Base-by-base conservation (phyloP, 2,888 invertebrate species). In the Zhuqinia jingwanae region DNA sequence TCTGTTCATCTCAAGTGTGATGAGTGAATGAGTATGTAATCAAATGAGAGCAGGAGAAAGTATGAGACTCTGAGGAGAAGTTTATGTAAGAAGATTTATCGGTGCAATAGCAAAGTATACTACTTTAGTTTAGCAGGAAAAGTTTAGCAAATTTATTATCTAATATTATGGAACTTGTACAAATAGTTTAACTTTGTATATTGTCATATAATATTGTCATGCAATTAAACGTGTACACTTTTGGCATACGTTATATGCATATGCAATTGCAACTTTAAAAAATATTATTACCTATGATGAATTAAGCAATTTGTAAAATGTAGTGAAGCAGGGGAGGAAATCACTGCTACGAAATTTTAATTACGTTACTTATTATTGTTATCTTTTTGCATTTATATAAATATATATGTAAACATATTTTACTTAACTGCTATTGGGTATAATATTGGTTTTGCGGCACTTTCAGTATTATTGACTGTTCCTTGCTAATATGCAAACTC, bases 21-120 rank as follows among this genome's bases (percentile, higher is more conserved):
- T 36, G 70, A 81, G 36, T 77, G 20, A 77, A 56, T 68, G 81
- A 42, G 68, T 82, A 36, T 82, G 6, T 53, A 70, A 77, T 87
- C 85, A 88, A 88, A 87, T 88, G 88, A 88, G 88, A 88, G 88
- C 88, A 88, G 87, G 88, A 79, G 20, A 80, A 60, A 60, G 68
- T 73, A 73, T 85, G 73, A 68, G 76, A 75, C 36, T 79, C 27
- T 42, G 20, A n/a, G 3, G 20, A 10, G 17, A 53, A 15, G 1
- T 53, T n/a, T n/a, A 30, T 27, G 15, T 17, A 8, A 77, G 36
- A n/a, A n/a, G n/a, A 25, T 22, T 25, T 22, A 6, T 58, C 53
- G 17, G 53, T 13, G 2, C 53, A 20, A 20, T 58, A 22, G 11
- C 25, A 27, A 60, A 60, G n/a, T n/a, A n/a, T n/a, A n/a, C n/a